Base-by-base conservation (phyloP, 2,888 invertebrate genomes). In the Caenorhabditis sp. region DNA sequence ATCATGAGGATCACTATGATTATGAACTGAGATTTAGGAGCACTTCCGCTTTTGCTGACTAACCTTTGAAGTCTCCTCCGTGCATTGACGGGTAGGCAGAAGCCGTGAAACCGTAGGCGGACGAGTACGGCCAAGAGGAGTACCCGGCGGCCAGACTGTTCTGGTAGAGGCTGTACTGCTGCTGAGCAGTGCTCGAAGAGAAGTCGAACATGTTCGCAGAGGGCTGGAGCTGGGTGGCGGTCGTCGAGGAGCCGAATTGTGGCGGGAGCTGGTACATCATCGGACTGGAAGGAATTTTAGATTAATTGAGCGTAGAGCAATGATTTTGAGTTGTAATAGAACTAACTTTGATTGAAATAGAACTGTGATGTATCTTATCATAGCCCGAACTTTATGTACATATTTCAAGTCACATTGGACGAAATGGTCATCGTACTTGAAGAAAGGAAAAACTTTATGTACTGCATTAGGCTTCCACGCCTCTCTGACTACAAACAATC, bases 191-290 rank as follows among this genome's bases (percentile, higher is more conserved):
- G n/a, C n/a, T n/a, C 4, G 46, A 26, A 8, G 63, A 45, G 53
- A 63, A 63, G 26, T 55, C 53, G 55, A 65, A 65, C 15, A 37
- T 32, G 32, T 35, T 46, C n/a, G 55, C 27, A 22, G 62, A 32
- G 22, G 63, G 11, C n/a, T 53, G 53, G 17, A 41, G 59, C 13
- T 45, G 58, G 20, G 58, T 41, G 9, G 59, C 15, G 6, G 37
- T 4, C 7, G 63, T 30, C 15, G 52, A 53, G 22, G 43, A 11
- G 15, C 32, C 20, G 24, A 45, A 35, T 39, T 48, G 39, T 3
- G 52, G 17, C 1, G 35, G 17, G 22, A 35, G 15, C 6, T 35
- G 15, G 22, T 55, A 37, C 65, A 55, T 46, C 65, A 65, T 65
- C 30, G 41, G 32, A 32, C 65, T 65, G 65, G 13, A 65, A 55